phyloP scores from a whole-genome alignment of 2,113 vertebrate species.

The Poeciliopsis prolifica region DNA sequence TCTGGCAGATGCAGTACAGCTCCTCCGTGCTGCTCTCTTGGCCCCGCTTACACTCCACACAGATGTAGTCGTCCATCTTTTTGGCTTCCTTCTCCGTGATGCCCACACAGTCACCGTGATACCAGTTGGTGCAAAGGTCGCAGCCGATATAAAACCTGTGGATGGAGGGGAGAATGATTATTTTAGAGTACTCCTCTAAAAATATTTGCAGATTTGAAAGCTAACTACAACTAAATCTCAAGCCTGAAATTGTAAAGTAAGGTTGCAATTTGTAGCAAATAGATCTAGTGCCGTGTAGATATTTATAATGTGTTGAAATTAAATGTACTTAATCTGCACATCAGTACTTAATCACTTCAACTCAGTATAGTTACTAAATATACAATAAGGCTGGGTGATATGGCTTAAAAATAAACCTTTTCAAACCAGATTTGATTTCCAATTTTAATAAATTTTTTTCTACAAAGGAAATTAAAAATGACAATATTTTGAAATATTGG shows the following conservation, averaged over 20 bases:
- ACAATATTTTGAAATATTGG: too few relatives aligned
- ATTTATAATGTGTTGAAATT: background rate
- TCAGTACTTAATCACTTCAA: background rate
- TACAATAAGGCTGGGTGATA: too few relatives aligned
- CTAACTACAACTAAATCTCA: background rate
- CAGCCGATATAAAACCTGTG: conserved; percentile 99
- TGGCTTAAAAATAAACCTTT: too few relatives aligned
- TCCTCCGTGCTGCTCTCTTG: conserved; percentile 96
- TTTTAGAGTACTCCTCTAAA: background rate
- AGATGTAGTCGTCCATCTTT: conserved; percentile 99
- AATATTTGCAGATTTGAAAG: background rate
- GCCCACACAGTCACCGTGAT: conserved; percentile 99
- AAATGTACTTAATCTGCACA: background rate
- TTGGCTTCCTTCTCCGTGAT: conserved; percentile 99
- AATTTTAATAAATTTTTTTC: too few relatives aligned
- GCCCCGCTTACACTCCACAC: conserved; percentile 97
- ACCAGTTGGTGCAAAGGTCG: conserved; percentile 99
- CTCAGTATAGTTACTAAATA: background rate
- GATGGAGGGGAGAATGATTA: background rate
- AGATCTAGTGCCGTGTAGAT: background rate
- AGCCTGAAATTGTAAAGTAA: background rate
- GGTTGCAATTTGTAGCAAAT: background rate
- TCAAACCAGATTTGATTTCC: too few relatives aligned
- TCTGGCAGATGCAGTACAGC: conserved; percentile 82
- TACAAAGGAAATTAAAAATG: too few relatives aligned